phyloP scores from a whole-genome alignment of 2,888 invertebrate species.

The Parapristionchus giblindavisi region DNA sequence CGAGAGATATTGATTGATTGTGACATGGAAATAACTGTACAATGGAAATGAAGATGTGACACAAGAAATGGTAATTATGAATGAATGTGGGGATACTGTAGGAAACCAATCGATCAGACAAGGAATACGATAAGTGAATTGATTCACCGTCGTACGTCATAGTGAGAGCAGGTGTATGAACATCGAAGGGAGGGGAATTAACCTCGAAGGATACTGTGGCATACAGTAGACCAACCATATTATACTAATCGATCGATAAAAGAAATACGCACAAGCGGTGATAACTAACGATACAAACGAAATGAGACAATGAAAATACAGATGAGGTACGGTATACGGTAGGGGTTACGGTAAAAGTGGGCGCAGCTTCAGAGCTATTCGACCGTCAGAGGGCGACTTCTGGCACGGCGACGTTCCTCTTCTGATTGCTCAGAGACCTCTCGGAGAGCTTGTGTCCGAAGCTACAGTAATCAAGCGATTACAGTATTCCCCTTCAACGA shows the following conservation, averaged over 20 bases:
- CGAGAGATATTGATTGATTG: too few relatives aligned
- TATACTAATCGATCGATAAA: too few relatives aligned
- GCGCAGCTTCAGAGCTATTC: background rate
- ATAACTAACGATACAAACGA: too few relatives aligned
- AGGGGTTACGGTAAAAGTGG: background rate
- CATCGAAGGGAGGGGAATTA: too few relatives aligned
- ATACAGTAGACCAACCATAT: too few relatives aligned
- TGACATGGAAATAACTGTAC: too few relatives aligned
- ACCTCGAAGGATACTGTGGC: too few relatives aligned
- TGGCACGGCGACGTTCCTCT: constrained; percentile 22
- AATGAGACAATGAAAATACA: too few relatives aligned
- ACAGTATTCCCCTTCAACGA: background rate
- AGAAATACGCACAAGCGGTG: too few relatives aligned
- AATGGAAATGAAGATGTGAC: too few relatives aligned
- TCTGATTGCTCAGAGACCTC: constrained; percentile 29
- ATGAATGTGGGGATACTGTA: background rate
- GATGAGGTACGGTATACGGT: background rate
- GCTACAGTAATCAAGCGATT: background rate
- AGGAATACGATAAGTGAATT: background rate
- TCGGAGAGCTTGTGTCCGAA: constrained; percentile 35
- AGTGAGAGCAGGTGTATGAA: background rate
- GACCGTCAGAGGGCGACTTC: constrained; percentile 17
- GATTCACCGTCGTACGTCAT: background rate
- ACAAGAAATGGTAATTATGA: too few relatives aligned
- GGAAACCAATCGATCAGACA: constrained; percentile 26